phyloP scores from a whole-genome alignment of 2,113 vertebrate genomes.

The Eretmodus cyanostictus region DNA sequence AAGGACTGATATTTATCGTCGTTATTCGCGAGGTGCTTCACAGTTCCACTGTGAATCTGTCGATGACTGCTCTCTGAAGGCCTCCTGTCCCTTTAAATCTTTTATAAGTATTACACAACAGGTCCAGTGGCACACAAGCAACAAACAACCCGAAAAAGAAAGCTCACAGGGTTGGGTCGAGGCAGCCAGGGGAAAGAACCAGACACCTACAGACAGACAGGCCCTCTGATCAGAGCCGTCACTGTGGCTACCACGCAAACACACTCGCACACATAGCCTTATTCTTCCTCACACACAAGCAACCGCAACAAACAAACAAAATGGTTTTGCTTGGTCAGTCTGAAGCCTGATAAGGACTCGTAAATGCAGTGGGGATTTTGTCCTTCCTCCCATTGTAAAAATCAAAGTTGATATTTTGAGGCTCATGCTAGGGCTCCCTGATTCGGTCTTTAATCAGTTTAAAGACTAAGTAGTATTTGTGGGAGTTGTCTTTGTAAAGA shows the following conservation, averaged over 20 bases:
- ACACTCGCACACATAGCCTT: not conserved
- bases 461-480: not conserved
- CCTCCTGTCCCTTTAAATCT: conserved; percentile 70
- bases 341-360: conserved; percentile 36
- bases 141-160: conserved; percentile 64
- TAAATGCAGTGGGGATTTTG: not conserved
- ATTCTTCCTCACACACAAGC: not conserved
- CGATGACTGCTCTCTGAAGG: conserved; percentile 9
- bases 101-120: conserved; percentile 73
- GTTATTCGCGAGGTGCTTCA: not conserved
- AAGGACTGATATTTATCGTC: not conserved
- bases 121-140: conserved; percentile 58
- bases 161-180: conserved; percentile 39
- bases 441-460: not conserved
- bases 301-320: not conserved
- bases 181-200: conserved; percentile 48
- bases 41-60: not conserved
- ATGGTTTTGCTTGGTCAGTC: not conserved
- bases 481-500: not conserved
- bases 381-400: conserved; percentile 31
- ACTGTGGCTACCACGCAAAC: conserved; percentile 21
- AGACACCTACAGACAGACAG: conserved; percentile 57
- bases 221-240: conserved; percentile 36
- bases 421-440: not conserved
- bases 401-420: conserved; percentile 23